Base-by-base conservation (phyloP, 2,888 invertebrate species). In the Drosophila quinaria region DNA sequence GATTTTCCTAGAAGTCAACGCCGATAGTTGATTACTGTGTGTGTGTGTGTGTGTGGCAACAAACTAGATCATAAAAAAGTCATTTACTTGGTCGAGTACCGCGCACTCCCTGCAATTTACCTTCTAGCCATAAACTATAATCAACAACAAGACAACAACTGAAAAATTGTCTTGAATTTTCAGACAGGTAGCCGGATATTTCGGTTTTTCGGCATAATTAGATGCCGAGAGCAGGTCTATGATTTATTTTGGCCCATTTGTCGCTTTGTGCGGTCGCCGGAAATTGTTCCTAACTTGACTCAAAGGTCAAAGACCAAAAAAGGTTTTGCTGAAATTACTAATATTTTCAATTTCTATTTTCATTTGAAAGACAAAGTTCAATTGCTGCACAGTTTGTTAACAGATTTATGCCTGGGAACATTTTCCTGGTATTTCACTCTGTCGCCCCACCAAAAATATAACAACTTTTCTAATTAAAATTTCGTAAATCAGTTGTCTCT, bases 161-260 rank as follows among this genome's bases (percentile, higher is more conserved):
- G 25, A 76, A 66, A 76, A 77, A 47, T 56, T 62, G 51, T 55
- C 11, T 60, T 54, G 68, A 65, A 72, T 52, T 64, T 61, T 39
- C 25, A 6, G 44, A 29, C 69, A 74, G 74, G 64, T 76, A 73
- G 74, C 69, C 73, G 76, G 71, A 78, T 71, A 71, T 67, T 78
- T 70, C 15, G 4, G 72, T 60, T 58, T 71, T 78, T 76, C 63
- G 79, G 55, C 71, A 66, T 79, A 79, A 81, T 81, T 81, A 80
- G 73, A 29, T 69, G 66, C 49, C 70, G 22, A 19, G 52, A 63
- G 51, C 66, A 46, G 47, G 41, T 33, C 39, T 35, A 61, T 68
- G 79, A 78, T 81, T 70, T 78, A 80, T 74, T 59, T 41, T 56
- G 35, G 46, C 10, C 31, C 35, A 55, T 46, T 56, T 54, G 37